These are phyloP conservation scores for Atherinosoma microstoma DNA, from an alignment of 2,797 vertebrate species.

Conservation along the genomic window DNA sequence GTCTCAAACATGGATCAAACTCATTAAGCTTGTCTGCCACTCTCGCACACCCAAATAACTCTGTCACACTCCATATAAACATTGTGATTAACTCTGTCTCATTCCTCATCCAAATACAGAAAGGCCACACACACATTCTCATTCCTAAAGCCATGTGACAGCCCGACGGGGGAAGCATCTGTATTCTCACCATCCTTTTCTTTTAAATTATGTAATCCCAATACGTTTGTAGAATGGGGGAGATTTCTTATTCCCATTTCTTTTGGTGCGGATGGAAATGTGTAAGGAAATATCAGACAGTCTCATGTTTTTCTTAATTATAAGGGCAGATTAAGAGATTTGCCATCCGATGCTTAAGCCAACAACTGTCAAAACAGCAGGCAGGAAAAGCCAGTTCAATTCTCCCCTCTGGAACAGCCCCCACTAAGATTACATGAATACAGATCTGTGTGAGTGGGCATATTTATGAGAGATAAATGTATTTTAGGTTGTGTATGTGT, in stretches of 20 bases:
- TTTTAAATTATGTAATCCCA: constrained; percentile 41
- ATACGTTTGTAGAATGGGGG: constrained; percentile 38
- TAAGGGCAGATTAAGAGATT: constrained; percentile 83
- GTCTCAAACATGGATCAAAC: constrained; percentile 63
- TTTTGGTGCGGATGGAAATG: constrained; percentile 59
- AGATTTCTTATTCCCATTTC: constrained; percentile 29
- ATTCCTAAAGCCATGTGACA: constrained; percentile 1
- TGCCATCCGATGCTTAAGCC: constrained; percentile 70
- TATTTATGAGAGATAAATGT: constrained; percentile 77
- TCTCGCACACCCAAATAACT: constrained; percentile 58
- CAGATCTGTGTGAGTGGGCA: constrained; percentile 77
- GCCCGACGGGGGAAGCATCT: constrained; percentile 6
- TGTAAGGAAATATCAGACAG: constrained; percentile 71
- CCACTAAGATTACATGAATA: constrained; percentile 68
- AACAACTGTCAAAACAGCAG: constrained; percentile 84
- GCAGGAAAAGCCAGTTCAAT: constrained; percentile 57
- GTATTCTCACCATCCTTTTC: constrained; percentile 4
- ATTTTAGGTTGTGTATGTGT: constrained; percentile 43
- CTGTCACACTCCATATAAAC: constrained; percentile 56
- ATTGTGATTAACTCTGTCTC: constrained; percentile 76
- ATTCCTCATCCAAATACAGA: constrained; percentile 52
- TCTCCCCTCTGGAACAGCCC: constrained; percentile 47
- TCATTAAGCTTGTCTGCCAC: constrained; percentile 66
- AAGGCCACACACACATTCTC: constrained; percentile 8
- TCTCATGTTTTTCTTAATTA: constrained; percentile 79